phyloP scores from a whole-genome alignment of 2,888 invertebrate species.

The Pristionchus mayeri region DNA sequence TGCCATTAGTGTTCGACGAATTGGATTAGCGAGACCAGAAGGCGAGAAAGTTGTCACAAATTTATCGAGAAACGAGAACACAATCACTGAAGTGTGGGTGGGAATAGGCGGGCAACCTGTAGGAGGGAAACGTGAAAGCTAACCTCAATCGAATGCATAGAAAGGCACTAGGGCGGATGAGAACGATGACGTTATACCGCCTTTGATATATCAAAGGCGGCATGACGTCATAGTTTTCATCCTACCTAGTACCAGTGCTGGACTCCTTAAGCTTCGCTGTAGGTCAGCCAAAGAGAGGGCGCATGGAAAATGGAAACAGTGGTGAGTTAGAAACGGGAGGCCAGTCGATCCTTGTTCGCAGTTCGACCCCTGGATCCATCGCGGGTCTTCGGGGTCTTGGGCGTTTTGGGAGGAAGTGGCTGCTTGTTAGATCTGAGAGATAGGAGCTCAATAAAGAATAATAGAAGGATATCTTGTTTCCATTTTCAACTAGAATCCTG shows the following conservation, averaged over 20 bases:
- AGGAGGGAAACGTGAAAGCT: no score
- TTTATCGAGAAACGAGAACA: no score
- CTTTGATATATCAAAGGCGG: no score
- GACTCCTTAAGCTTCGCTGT: no score
- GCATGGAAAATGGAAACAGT: not conserved
- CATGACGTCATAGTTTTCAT: no score
- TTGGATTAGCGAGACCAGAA: no score
- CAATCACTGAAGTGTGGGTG: not conserved
- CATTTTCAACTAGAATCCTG: no score
- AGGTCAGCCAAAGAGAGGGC: not conserved
- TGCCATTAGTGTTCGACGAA: no score
- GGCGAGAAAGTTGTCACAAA: no score
- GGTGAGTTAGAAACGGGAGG: not conserved
- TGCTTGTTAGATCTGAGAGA: conserved; percentile 34
- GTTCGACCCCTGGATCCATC: conserved; percentile 38
- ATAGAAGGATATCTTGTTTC: not conserved
- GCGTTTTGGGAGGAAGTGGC: conserved; percentile 40
- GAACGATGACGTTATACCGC: no score
- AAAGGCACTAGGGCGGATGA: not conserved
- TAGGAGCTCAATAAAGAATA: not conserved
- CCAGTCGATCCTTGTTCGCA: conserved; percentile 11
- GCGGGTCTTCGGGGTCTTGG: not conserved
- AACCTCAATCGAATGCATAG: not conserved
- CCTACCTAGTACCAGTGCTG: no score
- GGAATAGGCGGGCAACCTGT: not conserved